A percentile compares a stretch with the other conserved stretches of the same genome.
These are phyloP conservation scores for Platysteira castanea DNA, from an alignment of 2,113 vertebrate genomes.

Conservation along the genomic window DNA sequence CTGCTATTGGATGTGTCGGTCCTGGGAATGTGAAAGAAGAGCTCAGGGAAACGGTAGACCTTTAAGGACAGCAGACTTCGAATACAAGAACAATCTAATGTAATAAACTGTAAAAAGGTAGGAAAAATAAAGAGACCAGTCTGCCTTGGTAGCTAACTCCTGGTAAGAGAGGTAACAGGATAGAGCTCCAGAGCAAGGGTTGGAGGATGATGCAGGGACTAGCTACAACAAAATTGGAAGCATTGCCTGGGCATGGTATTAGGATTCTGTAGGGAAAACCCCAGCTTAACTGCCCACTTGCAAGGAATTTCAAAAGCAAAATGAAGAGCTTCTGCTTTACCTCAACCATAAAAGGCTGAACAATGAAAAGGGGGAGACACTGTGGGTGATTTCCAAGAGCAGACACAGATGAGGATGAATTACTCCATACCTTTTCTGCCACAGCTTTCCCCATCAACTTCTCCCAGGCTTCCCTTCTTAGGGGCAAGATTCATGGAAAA, in stretches of 20 bases:
- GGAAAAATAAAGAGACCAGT: neutral
- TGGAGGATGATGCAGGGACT: neutral
- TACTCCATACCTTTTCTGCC: neutral
- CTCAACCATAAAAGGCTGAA: neutral
- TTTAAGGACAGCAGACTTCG: neutral
- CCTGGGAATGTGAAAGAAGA: neutral
- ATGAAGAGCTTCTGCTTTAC: neutral
- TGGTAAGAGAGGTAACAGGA: too few relatives aligned
- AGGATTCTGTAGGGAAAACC: neutral
- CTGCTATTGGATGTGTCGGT: neutral
- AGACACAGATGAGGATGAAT: neutral
- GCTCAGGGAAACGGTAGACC: neutral
- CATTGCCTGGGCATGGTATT: rapidly evolving
- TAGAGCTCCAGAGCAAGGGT: neutral
- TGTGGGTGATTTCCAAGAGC: neutral
- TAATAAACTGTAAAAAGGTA: neutral
- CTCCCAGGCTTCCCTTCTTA: neutral
- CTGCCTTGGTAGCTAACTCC: neutral
- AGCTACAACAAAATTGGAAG: neutral
- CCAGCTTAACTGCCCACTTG: neutral
- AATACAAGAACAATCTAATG: neutral
- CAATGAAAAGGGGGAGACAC: neutral
- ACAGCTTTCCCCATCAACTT: neutral
- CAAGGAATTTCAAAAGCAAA: neutral
- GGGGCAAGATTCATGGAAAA: neutral